phyloP scores from a whole-genome alignment of 2,113 vertebrate genomes.

The Aphyosemion australe region DNA sequence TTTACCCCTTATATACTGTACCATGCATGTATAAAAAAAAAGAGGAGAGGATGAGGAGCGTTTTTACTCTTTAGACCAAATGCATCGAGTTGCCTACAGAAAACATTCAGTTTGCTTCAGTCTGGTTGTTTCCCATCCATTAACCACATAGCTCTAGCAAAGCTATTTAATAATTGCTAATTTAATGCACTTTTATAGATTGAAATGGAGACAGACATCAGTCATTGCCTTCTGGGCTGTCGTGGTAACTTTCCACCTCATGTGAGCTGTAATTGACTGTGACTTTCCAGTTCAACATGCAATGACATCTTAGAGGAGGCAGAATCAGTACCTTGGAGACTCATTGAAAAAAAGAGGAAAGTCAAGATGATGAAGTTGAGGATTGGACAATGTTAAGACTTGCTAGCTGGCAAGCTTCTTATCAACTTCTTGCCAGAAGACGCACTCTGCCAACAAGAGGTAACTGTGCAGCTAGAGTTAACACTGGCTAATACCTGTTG shows the following conservation, averaged over 20 bases:
- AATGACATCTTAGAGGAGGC: conserved; percentile 48
- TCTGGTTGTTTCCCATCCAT: conserved; percentile 34
- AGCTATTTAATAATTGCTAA: conserved; percentile 47
- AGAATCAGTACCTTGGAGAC: conserved; percentile 29
- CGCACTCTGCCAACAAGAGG: conserved; percentile 43
- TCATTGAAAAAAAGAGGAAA: conserved; percentile 24
- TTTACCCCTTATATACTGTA: conserved; percentile 39
- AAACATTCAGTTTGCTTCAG: conserved; percentile 41
- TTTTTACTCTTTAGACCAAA: conserved; percentile 23
- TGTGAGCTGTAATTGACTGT: conserved; percentile 65
- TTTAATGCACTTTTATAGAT: conserved; percentile 57
- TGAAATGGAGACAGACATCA: conserved; percentile 55
- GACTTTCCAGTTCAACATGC: conserved; percentile 60
- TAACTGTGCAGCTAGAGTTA: conserved; percentile 38
- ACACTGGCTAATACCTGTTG: conserved; percentile 35
- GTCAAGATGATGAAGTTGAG: conserved; percentile 31
- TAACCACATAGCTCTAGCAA: conserved; percentile 23
- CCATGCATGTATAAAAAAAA: conserved; percentile 41
- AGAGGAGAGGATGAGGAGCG: conserved; percentile 8
- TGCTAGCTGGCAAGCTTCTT: conserved; percentile 24
- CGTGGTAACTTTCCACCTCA: conserved; percentile 64
- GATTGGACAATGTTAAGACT: conserved; percentile 37
- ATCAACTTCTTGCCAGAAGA: conserved; percentile 34
- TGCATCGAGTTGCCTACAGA: conserved; percentile 12
- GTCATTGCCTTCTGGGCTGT: conserved; percentile 55